Evolutionary conservation across 37 sponge, comb jelly and placozoan genomes (phyloP).

Genomic region (Eunapius fragilis): DNA sequence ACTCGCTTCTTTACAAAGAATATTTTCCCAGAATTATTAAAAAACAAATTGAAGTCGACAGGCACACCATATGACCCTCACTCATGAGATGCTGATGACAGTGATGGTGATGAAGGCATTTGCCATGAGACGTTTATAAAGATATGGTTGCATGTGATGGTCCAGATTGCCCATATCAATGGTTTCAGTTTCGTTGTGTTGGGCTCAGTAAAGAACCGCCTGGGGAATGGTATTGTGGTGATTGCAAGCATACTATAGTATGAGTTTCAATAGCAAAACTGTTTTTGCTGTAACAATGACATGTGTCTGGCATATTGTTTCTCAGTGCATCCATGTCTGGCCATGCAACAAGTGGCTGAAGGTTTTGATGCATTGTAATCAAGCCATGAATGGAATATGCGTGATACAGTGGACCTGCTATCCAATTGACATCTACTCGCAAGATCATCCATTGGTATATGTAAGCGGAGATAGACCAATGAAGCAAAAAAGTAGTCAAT

Average conservation of each 20-base stretch:
- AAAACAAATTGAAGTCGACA: too few relatives aligned
- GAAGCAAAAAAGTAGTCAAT: too few relatives aligned
- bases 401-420: too few relatives aligned
- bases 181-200: conserved; percentile 43
- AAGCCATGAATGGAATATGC: too few relatives aligned
- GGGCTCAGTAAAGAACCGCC: not conserved
- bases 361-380: conserved; percentile 9
- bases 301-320: conserved; percentile 26
- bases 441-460: too few relatives aligned
- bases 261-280: not conserved
- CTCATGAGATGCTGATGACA: too few relatives aligned
- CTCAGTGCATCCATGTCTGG: conserved; percentile 10
- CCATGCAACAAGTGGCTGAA: conserved; percentile 12
- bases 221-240: conserved; percentile 1
- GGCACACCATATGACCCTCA: too few relatives aligned
- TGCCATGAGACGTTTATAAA: not conserved
- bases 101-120: too few relatives aligned
- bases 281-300: not conserved
- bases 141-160: too few relatives aligned
- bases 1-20: not conserved
- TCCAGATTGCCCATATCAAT: conserved; percentile 12
- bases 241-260: not conserved
- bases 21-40: too few relatives aligned
- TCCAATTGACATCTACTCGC: too few relatives aligned
- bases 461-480: too few relatives aligned